Conservation (phyloP, 1,140 invertebrate species). For the Chlorops oryzae region DNA sequence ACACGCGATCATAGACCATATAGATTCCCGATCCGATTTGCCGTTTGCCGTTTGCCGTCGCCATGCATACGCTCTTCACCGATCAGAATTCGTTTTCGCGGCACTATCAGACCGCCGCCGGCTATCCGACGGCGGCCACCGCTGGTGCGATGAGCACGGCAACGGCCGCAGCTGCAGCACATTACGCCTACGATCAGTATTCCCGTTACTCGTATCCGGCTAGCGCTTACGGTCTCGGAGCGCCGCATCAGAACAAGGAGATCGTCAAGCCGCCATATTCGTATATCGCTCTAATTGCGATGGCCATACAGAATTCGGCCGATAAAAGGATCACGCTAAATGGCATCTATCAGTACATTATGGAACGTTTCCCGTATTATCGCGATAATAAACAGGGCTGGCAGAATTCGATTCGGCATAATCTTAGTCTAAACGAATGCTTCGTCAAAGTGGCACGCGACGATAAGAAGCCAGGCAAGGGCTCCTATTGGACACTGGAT, state of each 20-base stretch:
- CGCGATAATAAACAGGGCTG: constrained; percentile 93
- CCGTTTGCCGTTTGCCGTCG: neutral
- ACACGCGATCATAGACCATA: too few species aligned
- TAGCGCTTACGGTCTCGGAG: constrained; percentile 48
- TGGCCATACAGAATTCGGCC: constrained; percentile 92
- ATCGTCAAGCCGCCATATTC: constrained; percentile 97
- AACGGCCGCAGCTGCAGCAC: constrained; percentile 49
- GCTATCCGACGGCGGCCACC: constrained; percentile 51
- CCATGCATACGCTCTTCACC: constrained; percentile 81
- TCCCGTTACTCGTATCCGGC: constrained; percentile 63
- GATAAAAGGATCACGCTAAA: constrained; percentile 94
- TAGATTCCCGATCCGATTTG: neutral
- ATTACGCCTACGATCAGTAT: constrained; percentile 67
- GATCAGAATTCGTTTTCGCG: constrained; percentile 69
- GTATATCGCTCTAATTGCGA: constrained; percentile 96
- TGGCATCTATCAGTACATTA: constrained; percentile 98
- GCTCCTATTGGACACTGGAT: constrained; percentile 95
- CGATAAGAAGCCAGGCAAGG: constrained; percentile 94
- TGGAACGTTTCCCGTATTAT: constrained; percentile 96
- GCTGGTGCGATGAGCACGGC: constrained; percentile 50
- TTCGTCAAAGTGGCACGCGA: constrained; percentile 91
- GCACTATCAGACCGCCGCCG: constrained; percentile 52
- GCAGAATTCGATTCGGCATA: constrained; percentile 95
- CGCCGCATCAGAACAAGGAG: constrained; percentile 72
- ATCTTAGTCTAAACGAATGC: constrained; percentile 96